A percentile compares a stretch with the other conserved stretches of the same genome.
These are phyloP conservation scores for Didymodactylos carnosus DNA, from an alignment of 2,888 invertebrate genomes.

Conservation along the genomic window DNA sequence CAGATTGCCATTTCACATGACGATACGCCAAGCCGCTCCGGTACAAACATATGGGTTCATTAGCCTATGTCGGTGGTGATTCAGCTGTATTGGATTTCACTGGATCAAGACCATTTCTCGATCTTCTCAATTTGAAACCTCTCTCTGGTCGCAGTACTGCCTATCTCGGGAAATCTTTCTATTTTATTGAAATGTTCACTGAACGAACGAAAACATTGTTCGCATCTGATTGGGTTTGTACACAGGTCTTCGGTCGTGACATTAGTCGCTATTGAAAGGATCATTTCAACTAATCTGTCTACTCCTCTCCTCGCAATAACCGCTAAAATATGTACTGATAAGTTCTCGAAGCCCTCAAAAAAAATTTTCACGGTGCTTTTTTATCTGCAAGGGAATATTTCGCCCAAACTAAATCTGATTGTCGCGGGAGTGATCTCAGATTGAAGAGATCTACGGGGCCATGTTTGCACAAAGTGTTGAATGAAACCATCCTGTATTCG, in stretches of 20 bases:
- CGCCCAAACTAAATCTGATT: not conserved
- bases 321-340: too few species aligned
- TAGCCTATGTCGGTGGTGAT: slow-evolving; percentile 29
- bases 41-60: slow-evolving; percentile 31
- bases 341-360: not conserved
- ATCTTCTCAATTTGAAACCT: not conserved
- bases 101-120: not conserved
- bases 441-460: not conserved
- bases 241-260: not conserved
- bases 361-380: not conserved
- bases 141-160: not conserved
- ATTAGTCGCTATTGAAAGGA: not conserved
- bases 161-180: not conserved
- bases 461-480: not conserved
- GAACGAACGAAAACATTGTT: not conserved
- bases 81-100: not conserved
- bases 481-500: not conserved
- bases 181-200: not conserved
- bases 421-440: not conserved
- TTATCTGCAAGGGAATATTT: too few species aligned
- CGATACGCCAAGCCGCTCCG: slow-evolving; percentile 20
- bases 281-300: too few species aligned
- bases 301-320: too few species aligned
- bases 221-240: not conserved
- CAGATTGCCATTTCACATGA: too few species aligned